Evolutionary conservation across 2,113 vertebrate species (phyloP).

Genomic region (Salvelinus sp.): DNA sequence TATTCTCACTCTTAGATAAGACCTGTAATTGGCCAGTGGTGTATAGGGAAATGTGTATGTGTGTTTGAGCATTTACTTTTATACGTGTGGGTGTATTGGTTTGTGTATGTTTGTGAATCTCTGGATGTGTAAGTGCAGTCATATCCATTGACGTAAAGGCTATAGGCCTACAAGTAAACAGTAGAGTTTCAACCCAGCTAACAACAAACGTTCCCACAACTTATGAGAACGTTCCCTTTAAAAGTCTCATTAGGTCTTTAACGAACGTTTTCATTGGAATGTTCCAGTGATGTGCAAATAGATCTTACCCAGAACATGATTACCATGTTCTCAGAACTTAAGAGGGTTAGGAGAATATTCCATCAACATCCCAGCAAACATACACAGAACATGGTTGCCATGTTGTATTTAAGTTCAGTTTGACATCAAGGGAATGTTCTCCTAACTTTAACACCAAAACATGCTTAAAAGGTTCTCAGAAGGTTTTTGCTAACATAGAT

Average conservation of each 20-base stretch:
- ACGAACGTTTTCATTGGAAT: neutral
- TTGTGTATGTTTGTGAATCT: neutral
- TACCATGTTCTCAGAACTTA: too few relatives aligned
- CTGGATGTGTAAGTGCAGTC: neutral
- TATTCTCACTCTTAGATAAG: conserved; percentile 77
- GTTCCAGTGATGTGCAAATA: neutral
- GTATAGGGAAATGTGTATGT: conserved; percentile 35
- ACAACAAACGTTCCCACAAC: too few relatives aligned
- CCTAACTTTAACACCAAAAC: too few relatives aligned
- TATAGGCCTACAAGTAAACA: neutral
- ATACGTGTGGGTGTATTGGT: conserved; percentile 25
- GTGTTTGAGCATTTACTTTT: conserved; percentile 18
- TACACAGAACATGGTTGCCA: too few relatives aligned
- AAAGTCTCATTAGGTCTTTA: neutral
- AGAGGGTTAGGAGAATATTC: too few relatives aligned
- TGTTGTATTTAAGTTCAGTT: too few relatives aligned
- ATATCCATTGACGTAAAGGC: neutral
- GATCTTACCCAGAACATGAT: neutral
- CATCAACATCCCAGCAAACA: too few relatives aligned
- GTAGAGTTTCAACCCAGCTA: neutral
- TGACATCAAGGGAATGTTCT: too few relatives aligned
- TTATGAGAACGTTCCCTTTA: too few relatives aligned
- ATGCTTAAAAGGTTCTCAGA: too few relatives aligned
- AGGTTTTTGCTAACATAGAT: too few relatives aligned
- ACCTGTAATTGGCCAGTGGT: conserved; percentile 70